Evolutionary conservation across 2,113 vertebrate species (phyloP), one percentile per base, ranked within the genome.

Genomic region (Todiramphus saurophagus): DNA sequence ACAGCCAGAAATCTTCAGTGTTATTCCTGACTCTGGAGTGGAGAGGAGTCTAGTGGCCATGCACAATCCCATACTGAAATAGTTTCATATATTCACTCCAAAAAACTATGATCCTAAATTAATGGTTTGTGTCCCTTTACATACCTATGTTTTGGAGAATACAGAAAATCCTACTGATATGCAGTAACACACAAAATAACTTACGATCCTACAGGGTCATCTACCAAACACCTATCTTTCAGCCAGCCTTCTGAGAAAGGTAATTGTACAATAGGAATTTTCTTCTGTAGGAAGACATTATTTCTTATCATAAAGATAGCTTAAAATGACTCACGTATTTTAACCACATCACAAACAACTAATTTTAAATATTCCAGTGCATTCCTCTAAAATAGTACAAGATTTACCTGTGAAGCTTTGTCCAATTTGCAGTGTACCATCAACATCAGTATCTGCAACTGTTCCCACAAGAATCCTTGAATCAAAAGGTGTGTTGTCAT

Each of bases 351-450:
- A 6, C 59, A 13, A 11, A 75, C 51, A 72, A 48, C 73, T 75
- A 59, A 41, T 62, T 83, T 60, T 63, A 6, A 48, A 58, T 46
- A 77, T 43, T 90, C 27, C n/a, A 66, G 33, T 51, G 27, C 25
- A 50, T 48, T 68, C 86, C 28, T 72, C 19, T 72, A 68, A 89
- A 94, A 69, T 16, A 43, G 8, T 53, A 24, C 19, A 16, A 41
- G 70, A 48, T 97, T 98, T 98, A 99, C 99, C 99, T n/a, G 98
- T 98, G 39, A 98, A 98, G 96, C 97, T 98, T 95, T 98, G 98
- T 92, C 99, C 99, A 90, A 99, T 97, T 97, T 95, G 91, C 92
- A 98, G 83, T 69, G 93, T 72, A 64, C 97, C 96, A 44, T 97
- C 97, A 53, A 95, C 94, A 37, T 70, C 96, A 74, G 94, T 83